phyloP scores from a whole-genome alignment of 2,797 vertebrate genomes.

The Eupleurogrammus muticus region DNA sequence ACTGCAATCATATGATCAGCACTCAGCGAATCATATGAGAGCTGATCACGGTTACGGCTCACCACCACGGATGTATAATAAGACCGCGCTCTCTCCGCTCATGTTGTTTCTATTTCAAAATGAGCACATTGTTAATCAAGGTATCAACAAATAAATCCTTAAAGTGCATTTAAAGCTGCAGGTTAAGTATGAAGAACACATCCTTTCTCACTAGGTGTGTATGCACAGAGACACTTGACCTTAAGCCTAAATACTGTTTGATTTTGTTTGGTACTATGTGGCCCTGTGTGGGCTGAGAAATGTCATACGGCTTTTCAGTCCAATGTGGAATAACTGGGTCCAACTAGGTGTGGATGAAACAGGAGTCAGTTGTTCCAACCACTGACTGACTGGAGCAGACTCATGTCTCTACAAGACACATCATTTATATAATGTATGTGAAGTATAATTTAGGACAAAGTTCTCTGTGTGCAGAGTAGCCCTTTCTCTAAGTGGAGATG shows the following conservation, averaged over 20 bases:
- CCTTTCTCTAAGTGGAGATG: too few species aligned
- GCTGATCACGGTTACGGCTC: not conserved
- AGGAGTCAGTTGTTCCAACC: slow-evolving; percentile 56
- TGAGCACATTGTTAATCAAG: not conserved
- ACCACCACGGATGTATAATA: too few species aligned
- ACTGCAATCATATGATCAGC: not conserved
- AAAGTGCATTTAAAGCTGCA: too few species aligned
- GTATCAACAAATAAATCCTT: not conserved
- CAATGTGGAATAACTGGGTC: slow-evolving; percentile 27
- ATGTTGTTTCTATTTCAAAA: not conserved
- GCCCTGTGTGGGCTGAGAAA: slow-evolving; percentile 14
- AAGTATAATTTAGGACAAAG: too few species aligned
- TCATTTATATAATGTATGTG: slow-evolving; percentile 12
- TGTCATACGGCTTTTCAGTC: slow-evolving; percentile 5
- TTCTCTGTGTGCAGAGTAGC: too few species aligned
- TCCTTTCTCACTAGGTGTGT: not conserved
- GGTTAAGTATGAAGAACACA: too few species aligned
- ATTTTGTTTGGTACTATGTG: not conserved
- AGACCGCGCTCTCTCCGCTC: too few species aligned
- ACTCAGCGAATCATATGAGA: not conserved
- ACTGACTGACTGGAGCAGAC: slow-evolving; percentile 25
- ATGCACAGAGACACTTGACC: not conserved
- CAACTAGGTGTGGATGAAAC: slow-evolving; percentile 35
- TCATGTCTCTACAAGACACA: slow-evolving; percentile 55
- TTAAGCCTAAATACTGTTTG: not conserved